Evolutionary conservation across 1,140 invertebrate genomes (phyloP), one percentile per base, ranked within the genome.

Genomic region (Ectropis grisescens): DNA sequence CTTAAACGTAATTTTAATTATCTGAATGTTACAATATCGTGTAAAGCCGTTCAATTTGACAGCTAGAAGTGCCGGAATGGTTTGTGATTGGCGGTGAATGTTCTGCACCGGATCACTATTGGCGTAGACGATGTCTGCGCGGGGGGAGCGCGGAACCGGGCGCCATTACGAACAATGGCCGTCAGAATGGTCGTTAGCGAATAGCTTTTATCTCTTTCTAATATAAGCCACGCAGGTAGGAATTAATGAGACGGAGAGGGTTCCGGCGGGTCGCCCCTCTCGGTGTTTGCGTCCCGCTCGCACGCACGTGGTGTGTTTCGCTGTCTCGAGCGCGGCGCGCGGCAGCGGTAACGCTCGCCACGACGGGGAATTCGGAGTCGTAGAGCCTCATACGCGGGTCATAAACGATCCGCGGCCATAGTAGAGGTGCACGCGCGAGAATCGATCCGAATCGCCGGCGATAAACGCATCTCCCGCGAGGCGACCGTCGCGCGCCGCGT

Each of bases 351-450:
- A 76, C 66, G 67, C 56, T 72, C 70, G 64, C 68, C 69, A 66
- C 74, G 74, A 69, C 74, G 74, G 72, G 64, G 71, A 76, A 72
- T 72, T 69, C 66, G 62, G 69, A 80, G 75, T 75, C 71, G 71
- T 76, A 75, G 75, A 80, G 75, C 69, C 75, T 80, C 75, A 80
- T 80, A 80, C 75, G 75, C 72, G 70, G 72, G 75, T 72, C 78
- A 80, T 80, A 80, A 80, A 78, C 72, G 75, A 80, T 80, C 70
- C 78, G 78, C 75, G 75, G 75, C 75, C 68, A 80, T 76, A 79
- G 69, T 80, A 72, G 71, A 78, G 74, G 70, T 78, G 78, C 78
- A 82, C 78, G 75, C 75, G 68, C 65, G 72, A 69, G 71, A 67
- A 76, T 75, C 74, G 71, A 76, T 78, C 72, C 71, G 62, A 71